Base-by-base conservation (phyloP, 1,140 invertebrate species). In the Saccostrea cuccullata region DNA sequence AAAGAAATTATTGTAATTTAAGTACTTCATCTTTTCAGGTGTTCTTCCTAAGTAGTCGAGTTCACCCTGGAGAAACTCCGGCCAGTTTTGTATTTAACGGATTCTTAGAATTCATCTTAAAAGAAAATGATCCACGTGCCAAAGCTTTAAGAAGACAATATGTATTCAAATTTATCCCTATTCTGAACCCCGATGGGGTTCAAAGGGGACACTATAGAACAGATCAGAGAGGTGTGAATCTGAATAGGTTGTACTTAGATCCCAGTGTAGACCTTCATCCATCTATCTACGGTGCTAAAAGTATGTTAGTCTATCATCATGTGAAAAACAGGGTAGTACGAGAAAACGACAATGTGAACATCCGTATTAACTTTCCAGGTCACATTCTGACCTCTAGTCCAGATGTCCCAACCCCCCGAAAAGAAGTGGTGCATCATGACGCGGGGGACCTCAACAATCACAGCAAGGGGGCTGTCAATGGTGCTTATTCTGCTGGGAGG, bases 171-270 rank as follows among this genome's bases (percentile, higher is more conserved):
- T 95, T 99, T 90, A 97, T 99, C 88, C 98, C 98, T 2, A 97
- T 98, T 96, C 95, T 99, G 82, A 99, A 99, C 95, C 98, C 98
- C 1, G 98, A 99, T 94, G 98, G 98, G 11, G 98, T 98, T 0
- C 96, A 96, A n/a, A 95, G 96, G 84, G 98, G 98, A 8, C 97
- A 98, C 94, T 98, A 98, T 94, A 95, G 98, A 58, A 98, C 98
- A 64, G 98, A 98, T 94, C 97, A 97, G 0, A 96, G 97, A 87
- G 95, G 95, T 3, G 93, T 95, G 55, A 95, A 95, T 91, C 90
- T 95, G 8, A 95, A 95, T 84, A 90, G 95, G 13, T 89, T 95
- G 40, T 95, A 95, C 86, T 86, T 94, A n/a, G 94, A 95, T 87
- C 95, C 95, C 0, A 93, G 91, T 85, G 91, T 93, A 86, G 82